Evolutionary conservation across 2,888 invertebrate genomes (phyloP), one percentile per base, ranked within the genome.

Genomic region (Ceriagrion tenellum): DNA sequence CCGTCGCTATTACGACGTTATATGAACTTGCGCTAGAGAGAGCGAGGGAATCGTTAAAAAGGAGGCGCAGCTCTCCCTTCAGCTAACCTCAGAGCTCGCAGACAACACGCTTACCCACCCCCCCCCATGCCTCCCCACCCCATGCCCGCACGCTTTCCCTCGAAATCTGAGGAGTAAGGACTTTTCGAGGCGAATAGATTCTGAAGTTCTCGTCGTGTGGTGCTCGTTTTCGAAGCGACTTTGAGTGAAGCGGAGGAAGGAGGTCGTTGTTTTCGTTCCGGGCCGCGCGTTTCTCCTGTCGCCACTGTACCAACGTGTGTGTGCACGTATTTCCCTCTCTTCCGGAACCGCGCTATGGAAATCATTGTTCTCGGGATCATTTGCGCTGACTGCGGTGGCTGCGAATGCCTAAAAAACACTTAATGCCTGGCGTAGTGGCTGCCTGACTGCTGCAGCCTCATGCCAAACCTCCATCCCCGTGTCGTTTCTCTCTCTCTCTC

Each of bases 331-430:
- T 16, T 12, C 59, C 20, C 59, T 59, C 12, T 12, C 59, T 20
- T 12, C 20, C 55, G 89, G 89, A 89, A 89, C 55, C 55, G 55
- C n/a, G 89, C 55, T 89, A 89, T 81, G 89, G 55, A n/a, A 55
- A 89, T 47, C 55, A 55, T 89, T 89, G 89, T n/a, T 55, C 89
- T 55, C 89, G 89, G 89, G 55, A 55, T 89, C 89, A 55, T 55
- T 89, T 55, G 89, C 89, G 89, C 89, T 89, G 81, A 81, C 30
- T 81, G 81, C 81, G 35, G 30, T 26, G 89, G 89, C 69, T 89
- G 89, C 47, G 89, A 89, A 55, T n/a, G 89, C n/a, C 89, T 89
- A 3, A 47, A 89, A 55, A 89, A 89, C 89, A 89, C 89, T 81
- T 81, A 81, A 81, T 81, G 30, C 81, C 81, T 30, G 89, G 89